Evolutionary conservation across 2,888 invertebrate genomes (phyloP), one percentile per base, ranked within the genome.

Genomic region (Ophion slaviceki): DNA sequence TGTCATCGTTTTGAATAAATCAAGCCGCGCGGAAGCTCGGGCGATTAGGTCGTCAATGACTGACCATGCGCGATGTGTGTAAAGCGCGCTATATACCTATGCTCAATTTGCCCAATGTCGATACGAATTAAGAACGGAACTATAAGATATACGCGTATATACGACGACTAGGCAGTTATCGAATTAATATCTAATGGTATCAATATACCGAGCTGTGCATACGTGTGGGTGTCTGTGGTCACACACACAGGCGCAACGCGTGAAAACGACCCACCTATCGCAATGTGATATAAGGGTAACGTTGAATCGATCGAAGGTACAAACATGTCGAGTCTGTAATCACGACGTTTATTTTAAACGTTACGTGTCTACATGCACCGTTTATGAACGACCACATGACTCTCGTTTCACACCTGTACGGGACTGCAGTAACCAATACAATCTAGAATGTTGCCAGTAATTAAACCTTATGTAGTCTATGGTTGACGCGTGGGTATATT

Each of bases 301-400:
- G 79, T 64, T 75, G 62, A 82, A 82, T 85, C 85, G 79, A 85
- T 79, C 59, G 70, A 76, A 61, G 59, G 72, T 76, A 68, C 17
- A n/a, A 81, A 82, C 75, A 80, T 85, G 67, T 84, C 47, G 68
- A 68, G 77, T 83, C 85, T 79, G 74, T 87, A 84, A 83, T 84
- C 81, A 80, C 84, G 70, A 77, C 76, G 82, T 85, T 87, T 87
- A 87, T 87, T 87, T 87, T 76, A 85, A 87, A 85, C 85, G 81
- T 61, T 53, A 67, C 53, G 53, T 53, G 53, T 59, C 17, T 17
- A 40, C 72, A 76, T 76, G 77, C 79, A 80, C 78, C 68, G 78
- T 83, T 85, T 80, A 83, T 81, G 68, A 85, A 84, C 76, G 81
- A 79, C 62, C 77, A 74, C 83, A 84, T 81, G 85, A 85, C 79